Evolutionary conservation across 92 coral and sea anemone genomes (phyloP), one percentile per base, ranked within the genome.

Genomic region (Actinernus sp.): DNA sequence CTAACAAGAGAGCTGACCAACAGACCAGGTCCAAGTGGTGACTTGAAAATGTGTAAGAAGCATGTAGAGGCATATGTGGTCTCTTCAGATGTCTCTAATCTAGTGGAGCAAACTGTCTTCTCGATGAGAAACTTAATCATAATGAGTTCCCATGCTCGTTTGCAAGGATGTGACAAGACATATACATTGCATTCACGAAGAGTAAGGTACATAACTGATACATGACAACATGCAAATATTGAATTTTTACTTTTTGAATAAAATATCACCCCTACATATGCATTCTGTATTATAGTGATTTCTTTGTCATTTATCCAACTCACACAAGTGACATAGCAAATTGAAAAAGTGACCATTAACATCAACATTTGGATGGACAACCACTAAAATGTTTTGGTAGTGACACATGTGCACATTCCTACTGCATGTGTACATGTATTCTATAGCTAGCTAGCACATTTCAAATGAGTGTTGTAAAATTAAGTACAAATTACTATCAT

Each of bases 161-260:
- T 41, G 39, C 49, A 79, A 26, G 65, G 69, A 17, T 79, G 86
- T 38, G 46, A 28, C 36, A 26, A 63, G 68, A 30, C 41, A 10
- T 70, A 55, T 60, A 43, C 26, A 3, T 74, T 49, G 55, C 86
- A 79, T 51, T 79, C 86, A 38, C 37, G 79, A 46, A 59, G 79
- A 50, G 72, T 79, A 31, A 79, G 54, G 86, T 79, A 79, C 44
- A 56, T n/a, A n/a, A n/a, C n/a, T n/a, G n/a, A n/a, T 47, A 47
- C 54, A 9, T 10, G 10, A n/a, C 44, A 38, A n/a, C 10, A 9
- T 38, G 10, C n/a, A 38, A n/a, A n/a, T n/a, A 38, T 38, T 9
- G 44, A 9, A 38, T 38, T 9, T 9, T 9, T 38, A 5, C 22
- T n/a, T n/a, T 17, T 47, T n/a, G n/a, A n/a, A n/a, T n/a, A n/a